These are phyloP conservation scores for Sakesphorus luctuosus DNA, from an alignment of 2,113 vertebrate genomes.

Conservation along the genomic window DNA sequence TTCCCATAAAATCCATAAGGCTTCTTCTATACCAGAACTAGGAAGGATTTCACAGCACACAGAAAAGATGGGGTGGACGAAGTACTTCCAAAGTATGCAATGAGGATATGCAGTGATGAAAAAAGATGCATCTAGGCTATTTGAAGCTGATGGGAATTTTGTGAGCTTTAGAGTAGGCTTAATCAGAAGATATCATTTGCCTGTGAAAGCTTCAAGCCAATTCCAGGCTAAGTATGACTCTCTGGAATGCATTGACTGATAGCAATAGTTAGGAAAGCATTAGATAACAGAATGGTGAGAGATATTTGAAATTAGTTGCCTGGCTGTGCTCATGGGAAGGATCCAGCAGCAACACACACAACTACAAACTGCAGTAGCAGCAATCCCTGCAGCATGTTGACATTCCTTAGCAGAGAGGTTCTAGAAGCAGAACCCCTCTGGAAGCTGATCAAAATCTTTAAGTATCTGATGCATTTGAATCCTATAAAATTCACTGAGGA, in stretches of 20 bases:
- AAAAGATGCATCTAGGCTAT: not conserved
- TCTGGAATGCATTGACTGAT: not conserved
- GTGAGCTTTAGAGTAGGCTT: not conserved
- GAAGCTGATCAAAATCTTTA: not conserved
- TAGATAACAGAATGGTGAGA: constrained; percentile 39
- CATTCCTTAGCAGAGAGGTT: not conserved
- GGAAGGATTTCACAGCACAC: not conserved
- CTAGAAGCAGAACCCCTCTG: not conserved
- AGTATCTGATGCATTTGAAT: not conserved
- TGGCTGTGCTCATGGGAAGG: not conserved
- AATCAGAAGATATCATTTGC: not conserved
- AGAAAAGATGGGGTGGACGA: not conserved
- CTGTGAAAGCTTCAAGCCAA: not conserved
- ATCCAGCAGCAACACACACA: not conserved
- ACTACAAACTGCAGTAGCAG: not conserved
- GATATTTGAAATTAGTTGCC: constrained; percentile 23
- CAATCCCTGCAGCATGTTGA: rapidly evolving
- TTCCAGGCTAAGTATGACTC: not conserved
- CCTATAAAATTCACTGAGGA: not conserved
- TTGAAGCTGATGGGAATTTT: not conserved
- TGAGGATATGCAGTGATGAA: not conserved
- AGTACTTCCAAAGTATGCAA: not conserved
- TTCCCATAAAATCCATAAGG: not conserved
- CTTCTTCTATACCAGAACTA: not conserved
- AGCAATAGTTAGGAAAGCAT: constrained; percentile 4